Evolutionary conservation across 2,888 invertebrate species (phyloP).

Genomic region (Apamea epomidion): DNA sequence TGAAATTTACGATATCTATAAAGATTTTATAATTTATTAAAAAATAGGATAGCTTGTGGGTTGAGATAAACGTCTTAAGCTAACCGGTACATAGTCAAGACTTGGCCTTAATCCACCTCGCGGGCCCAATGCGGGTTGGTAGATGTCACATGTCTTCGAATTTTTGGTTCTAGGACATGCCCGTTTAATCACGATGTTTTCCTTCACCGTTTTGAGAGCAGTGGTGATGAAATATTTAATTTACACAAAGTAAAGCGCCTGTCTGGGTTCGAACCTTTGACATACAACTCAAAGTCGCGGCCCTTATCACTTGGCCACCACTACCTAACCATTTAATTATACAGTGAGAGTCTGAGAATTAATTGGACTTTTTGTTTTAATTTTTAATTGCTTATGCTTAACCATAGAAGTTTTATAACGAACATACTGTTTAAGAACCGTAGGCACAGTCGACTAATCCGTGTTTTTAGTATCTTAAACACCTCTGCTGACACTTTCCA

Average conservation of each 20-base stretch:
- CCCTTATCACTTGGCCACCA: no score
- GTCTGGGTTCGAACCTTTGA: no score
- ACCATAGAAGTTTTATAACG: background rate
- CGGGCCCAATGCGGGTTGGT: no score
- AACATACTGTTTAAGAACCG: background rate
- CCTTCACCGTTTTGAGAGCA: no score
- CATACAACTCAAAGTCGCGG: no score
- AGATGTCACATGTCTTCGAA: no score
- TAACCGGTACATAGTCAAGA: background rate
- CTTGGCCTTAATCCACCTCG: no score
- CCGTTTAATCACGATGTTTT: no score
- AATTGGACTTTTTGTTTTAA: background rate
- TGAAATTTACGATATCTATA: background rate
- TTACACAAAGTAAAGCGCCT: no score
- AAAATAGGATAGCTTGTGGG: background rate
- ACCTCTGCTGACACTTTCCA: background rate
- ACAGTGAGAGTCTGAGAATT: background rate
- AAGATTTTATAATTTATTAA: background rate
- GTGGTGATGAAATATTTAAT: no score
- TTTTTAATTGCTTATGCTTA: background rate
- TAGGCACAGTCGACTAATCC: background rate
- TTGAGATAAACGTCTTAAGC: background rate
- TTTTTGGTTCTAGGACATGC: no score
- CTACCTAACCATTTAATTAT: background rate
- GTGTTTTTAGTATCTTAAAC: background rate